These are phyloP conservation scores for Procambarus virginalis DNA, from an alignment of 1,140 invertebrate genomes.

Conservation along the genomic window DNA sequence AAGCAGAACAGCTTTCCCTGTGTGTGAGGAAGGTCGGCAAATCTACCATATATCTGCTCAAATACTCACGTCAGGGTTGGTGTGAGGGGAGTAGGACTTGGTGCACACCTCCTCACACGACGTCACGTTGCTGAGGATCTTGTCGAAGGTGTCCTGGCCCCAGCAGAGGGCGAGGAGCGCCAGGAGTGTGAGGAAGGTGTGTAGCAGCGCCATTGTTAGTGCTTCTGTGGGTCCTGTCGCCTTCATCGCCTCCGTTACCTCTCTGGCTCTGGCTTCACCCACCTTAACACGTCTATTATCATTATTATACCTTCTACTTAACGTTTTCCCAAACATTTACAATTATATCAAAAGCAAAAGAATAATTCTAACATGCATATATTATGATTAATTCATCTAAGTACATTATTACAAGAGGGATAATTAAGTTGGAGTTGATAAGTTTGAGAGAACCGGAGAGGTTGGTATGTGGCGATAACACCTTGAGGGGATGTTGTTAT, in stretches of 20 bases:
- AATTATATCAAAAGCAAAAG: not conserved
- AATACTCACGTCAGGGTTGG: not conserved
- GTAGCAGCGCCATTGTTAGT: not conserved
- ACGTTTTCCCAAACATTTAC: not conserved
- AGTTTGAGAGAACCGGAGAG: not conserved
- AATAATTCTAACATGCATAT: not conserved
- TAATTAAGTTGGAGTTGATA: not conserved
- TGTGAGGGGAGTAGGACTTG: not conserved
- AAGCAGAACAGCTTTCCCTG: too few relatives aligned
- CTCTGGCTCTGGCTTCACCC: not conserved
- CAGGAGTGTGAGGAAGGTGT: not conserved
- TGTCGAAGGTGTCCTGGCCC: not conserved
- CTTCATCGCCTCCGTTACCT: not conserved
- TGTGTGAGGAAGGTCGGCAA: too few relatives aligned
- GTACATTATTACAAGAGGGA: not conserved
- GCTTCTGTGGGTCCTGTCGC: not conserved
- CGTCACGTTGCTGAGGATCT: not conserved
- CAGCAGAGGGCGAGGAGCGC: not conserved
- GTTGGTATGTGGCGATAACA: conserved; percentile 7
- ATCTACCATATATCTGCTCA: not conserved
- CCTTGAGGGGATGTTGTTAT: not conserved
- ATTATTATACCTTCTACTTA: not conserved
- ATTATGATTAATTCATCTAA: not conserved
- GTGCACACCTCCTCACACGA: too few relatives aligned
- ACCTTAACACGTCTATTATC: not conserved